phyloP scores from a whole-genome alignment of 1,140 invertebrate species.

The Drosophila sulfurigaster region DNA sequence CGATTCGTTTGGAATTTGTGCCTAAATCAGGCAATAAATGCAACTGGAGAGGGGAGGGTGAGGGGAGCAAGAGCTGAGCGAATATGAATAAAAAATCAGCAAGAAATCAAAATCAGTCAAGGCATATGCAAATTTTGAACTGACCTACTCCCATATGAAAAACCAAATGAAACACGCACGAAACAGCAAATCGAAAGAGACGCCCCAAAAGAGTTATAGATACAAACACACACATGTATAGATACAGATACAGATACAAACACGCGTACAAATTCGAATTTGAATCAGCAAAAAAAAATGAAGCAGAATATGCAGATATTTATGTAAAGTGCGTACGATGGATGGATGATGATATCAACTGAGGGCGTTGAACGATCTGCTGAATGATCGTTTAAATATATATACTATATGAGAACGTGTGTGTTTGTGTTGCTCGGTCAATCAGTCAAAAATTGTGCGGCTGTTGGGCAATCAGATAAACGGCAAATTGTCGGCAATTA shows the following conservation, averaged over 20 bases:
- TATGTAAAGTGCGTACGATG: conserved; percentile 62
- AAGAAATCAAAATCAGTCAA: conserved; percentile 77
- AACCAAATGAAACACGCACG: conserved; percentile 65
- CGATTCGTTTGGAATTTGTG: conserved; percentile 29
- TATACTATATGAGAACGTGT: not conserved
- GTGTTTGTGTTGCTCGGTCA: conserved; percentile 5
- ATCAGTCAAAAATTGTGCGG: conserved; percentile 20
- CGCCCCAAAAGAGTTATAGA: conserved; percentile 42
- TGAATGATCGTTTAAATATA: conserved; percentile 20
- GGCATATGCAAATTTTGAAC: conserved; percentile 82
- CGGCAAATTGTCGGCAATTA: conserved; percentile 71
- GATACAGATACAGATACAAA: conserved; percentile 12
- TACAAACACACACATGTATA: conserved; percentile 18
- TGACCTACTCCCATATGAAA: conserved; percentile 82
- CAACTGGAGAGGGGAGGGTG: conserved; percentile 31
- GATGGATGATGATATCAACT: conserved; percentile 44
- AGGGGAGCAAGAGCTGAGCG: not conserved
- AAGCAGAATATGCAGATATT: conserved; percentile 58
- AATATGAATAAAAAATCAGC: conserved; percentile 81
- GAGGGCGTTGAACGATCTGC: conserved; percentile 53
- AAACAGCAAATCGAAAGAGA: conserved; percentile 43
- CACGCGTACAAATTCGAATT: conserved; percentile 43
- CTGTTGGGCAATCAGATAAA: conserved; percentile 54
- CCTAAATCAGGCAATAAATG: conserved; percentile 48
- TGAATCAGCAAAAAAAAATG: conserved; percentile 13